phyloP scores from a whole-genome alignment of 2,113 vertebrate species.

The Archocentrus centrarchus region DNA sequence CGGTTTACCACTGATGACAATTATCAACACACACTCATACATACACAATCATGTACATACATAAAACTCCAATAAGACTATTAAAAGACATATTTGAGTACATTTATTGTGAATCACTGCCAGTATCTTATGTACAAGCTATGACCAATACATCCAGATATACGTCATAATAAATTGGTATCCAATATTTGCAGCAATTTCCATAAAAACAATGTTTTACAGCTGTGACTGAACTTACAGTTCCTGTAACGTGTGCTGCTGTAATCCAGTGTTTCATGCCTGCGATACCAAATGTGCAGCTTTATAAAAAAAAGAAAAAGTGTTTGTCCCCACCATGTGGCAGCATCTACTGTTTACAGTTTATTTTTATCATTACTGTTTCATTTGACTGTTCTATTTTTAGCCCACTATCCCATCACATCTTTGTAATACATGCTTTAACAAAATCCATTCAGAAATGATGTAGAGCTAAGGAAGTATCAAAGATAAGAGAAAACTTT shows the following conservation, averaged over 20 bases:
- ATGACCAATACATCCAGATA: background rate
- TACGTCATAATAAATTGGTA: background rate
- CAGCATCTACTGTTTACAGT: background rate
- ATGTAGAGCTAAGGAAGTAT: background rate
- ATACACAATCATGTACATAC: no score
- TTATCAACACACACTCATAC: no score
- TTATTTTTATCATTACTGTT: conserved; percentile 11
- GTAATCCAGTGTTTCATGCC: background rate
- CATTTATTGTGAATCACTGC: background rate
- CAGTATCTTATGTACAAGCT: background rate
- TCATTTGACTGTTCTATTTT: background rate
- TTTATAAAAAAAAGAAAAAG: background rate
- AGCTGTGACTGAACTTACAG: background rate
- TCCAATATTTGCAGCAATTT: no score
- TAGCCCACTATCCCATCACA: background rate
- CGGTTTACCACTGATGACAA: no score
- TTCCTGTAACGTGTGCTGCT: background rate
- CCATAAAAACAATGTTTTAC: background rate
- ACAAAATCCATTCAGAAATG: background rate
- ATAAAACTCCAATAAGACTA: no score
- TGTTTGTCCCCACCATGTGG: conserved; percentile 63
- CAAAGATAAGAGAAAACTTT: background rate
- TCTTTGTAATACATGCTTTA: background rate
- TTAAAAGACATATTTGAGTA: background rate
- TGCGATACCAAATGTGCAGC: background rate